Evolutionary conservation across 2,888 invertebrate genomes (phyloP).

Genomic region (Bombylius discolor): DNA sequence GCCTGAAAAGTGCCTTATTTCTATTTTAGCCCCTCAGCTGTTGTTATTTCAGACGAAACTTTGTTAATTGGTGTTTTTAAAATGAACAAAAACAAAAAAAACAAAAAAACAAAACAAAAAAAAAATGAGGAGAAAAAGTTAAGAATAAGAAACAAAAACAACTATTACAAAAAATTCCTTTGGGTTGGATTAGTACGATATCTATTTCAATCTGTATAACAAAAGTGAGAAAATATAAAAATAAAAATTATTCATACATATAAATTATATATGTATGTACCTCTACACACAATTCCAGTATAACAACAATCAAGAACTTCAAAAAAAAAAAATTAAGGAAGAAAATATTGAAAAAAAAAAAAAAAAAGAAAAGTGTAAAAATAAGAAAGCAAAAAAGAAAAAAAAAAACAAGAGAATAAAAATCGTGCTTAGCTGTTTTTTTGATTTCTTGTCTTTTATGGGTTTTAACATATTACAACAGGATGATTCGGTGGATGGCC

Average conservation of each 20-base stretch:
- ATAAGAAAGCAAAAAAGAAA: neutral
- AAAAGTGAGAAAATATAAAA: neutral
- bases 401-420: neutral
- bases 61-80: constrained; percentile 13
- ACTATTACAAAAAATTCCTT: no score
- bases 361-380: neutral
- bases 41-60: constrained; percentile 9
- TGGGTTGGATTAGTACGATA: no score
- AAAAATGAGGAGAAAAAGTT: neutral
- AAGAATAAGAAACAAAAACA: no score
- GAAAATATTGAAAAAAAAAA: neutral
- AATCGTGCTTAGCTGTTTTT: neutral
- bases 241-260: neutral
- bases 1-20: neutral
- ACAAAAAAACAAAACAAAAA: neutral
- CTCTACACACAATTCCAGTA: no score
- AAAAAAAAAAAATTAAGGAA: neutral
- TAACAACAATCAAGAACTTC: neutral
- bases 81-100: neutral
- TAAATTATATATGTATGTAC: no score
- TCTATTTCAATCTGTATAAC: no score
- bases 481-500: constrained; percentile 10
- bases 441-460: neutral
- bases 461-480: constrained; percentile 8
- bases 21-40: neutral